Base-by-base conservation (phyloP, 2,797 vertebrate genomes). In the Lindbergichthys nudifrons region DNA sequence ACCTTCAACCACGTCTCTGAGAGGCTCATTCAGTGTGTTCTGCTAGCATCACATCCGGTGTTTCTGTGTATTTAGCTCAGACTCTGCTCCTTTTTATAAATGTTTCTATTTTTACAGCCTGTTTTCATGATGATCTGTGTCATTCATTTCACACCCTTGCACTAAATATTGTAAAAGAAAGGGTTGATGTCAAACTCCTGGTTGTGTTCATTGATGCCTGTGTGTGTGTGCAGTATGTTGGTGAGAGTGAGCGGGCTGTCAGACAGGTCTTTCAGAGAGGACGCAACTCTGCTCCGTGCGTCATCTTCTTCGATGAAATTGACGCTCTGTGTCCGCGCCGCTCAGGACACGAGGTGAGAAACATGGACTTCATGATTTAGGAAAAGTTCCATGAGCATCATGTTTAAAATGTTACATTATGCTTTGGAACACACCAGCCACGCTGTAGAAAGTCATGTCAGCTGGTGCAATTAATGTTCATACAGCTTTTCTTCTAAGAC, bases 281-380 rank as follows among this genome's bases (percentile, higher is more conserved):
- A 61, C 91, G 93, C 30, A 99, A 96, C 92, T 99, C 98, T 0
- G 95, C 97, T 0, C 98, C 98, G 0, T 99, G 98, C 6, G 97
- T 99, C 30, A 98, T 99, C 86, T 99, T 99, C 88, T 99, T 99
- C 21, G 98, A 99, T 59, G 98, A 99, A 91, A 93, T 99, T 0
- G 98, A 99, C 43, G 97, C 98, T 10, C 93, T 99, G 76, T 99
- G 98, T 83, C 98, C 98, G 58, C 95, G 97, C 1, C 96, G 98
- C 26, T 98, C 97, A 6, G 96, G 96, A 48, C 94, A 92, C 14
- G 97, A 99, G 93, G 98, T 98, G 48, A 87, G 26, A 26, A 5
- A 26, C 26, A 26, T 1, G 21, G 3, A 8, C 18, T n/a, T 41
- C 3, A 16, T n/a, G 23, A 59, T n/a, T 15, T 16, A 16, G 3